These are phyloP conservation scores for Alviniconcha strummeri DNA, from an alignment of 2,888 invertebrate species.

Conservation along the genomic window DNA sequence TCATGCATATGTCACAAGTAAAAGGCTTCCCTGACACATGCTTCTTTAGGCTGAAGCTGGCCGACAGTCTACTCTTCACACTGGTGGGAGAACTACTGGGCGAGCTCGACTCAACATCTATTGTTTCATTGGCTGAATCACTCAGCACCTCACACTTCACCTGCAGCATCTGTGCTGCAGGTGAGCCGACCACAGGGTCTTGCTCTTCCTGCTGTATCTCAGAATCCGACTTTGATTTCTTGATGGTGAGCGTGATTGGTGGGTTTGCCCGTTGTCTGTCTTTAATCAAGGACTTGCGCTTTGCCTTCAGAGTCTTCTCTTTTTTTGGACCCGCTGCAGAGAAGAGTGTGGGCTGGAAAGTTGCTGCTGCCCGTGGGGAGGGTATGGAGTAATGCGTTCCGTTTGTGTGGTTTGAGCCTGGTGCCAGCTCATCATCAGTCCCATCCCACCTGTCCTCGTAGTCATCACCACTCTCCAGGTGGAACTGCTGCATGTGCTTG, in stretches of 20 bases:
- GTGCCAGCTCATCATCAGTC: not conserved
- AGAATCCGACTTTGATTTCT: slow-evolving; percentile 21
- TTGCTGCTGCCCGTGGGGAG: not conserved
- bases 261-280: not conserved
- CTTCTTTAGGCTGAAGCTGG: slow-evolving; percentile 29
- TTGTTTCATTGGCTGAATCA: slow-evolving; percentile 34
- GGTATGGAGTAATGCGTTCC: not conserved
- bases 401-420: no score
- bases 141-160: slow-evolving; percentile 36
- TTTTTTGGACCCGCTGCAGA: not conserved
- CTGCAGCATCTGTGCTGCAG: slow-evolving; percentile 12
- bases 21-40: slow-evolving; percentile 27
- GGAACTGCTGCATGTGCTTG: slow-evolving; percentile 38
- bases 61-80: slow-evolving; percentile 35
- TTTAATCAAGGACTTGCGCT: slow-evolving; percentile 13
- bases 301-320: not conserved
- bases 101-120: slow-evolving; percentile 32
- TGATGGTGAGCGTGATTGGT: slow-evolving; percentile 12
- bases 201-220: slow-evolving; percentile 17
- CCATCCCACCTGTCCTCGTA: not conserved
- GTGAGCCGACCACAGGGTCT: not conserved
- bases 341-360: not conserved
- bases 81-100: slow-evolving; percentile 37
- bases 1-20: slow-evolving; percentile 41
- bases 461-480: slow-evolving; percentile 27